phyloP scores from a whole-genome alignment of 2,888 invertebrate genomes.

The Glaucopsyche alexis region DNA sequence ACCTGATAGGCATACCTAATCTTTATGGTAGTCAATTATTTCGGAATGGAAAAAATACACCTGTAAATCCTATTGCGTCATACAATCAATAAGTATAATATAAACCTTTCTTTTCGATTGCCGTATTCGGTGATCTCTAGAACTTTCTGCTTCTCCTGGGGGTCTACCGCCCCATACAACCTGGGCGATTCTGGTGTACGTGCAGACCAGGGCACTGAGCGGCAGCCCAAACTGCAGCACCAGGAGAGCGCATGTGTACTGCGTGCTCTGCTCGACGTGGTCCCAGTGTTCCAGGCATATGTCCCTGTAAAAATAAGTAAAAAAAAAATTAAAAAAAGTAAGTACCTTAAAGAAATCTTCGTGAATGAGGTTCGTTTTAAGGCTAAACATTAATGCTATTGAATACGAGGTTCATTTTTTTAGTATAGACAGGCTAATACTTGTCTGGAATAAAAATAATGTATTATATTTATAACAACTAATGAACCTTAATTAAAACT shows the following conservation, averaged over 20 bases:
- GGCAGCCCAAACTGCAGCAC: constrained; percentile 92
- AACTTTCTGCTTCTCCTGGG: constrained; percentile 93
- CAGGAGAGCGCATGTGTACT: constrained; percentile 88
- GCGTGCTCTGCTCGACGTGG: constrained; percentile 80
- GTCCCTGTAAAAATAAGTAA: constrained; percentile 72
- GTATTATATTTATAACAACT: background rate
- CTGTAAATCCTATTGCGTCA: no score
- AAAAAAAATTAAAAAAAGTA: no score
- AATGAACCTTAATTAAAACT: no score
- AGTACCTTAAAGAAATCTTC: no score
- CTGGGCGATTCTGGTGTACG: constrained; percentile 91
- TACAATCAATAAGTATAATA: no score
- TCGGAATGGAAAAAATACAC: no score
- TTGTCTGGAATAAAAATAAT: background rate
- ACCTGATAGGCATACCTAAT: no score
- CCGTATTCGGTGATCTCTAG: constrained; percentile 89
- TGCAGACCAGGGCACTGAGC: constrained; percentile 87
- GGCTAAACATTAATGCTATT: no score
- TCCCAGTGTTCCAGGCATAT: constrained; percentile 88
- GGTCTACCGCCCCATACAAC: constrained; percentile 92
- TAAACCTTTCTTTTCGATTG: constrained; percentile 91
- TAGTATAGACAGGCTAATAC: background rate
- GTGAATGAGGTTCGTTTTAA: no score
- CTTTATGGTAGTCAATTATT: no score
- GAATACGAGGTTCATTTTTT: background rate